Conservation (phyloP, 2,797 vertebrate genomes). For the Corythornis leucogaster region DNA sequence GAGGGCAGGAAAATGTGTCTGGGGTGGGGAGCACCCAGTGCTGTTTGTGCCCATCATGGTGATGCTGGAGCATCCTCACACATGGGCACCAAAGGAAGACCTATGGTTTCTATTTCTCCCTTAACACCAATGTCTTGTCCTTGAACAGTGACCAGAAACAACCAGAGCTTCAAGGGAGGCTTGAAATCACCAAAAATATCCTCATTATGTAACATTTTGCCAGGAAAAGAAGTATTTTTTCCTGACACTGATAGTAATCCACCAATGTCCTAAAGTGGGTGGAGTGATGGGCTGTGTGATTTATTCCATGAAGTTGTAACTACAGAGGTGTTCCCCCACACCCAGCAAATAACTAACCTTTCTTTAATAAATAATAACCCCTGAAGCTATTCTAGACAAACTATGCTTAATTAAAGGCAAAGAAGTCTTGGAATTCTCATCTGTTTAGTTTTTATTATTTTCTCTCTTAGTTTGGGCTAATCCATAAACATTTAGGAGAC, state of each 20-base stretch:
- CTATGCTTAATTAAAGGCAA: conserved; percentile 45
- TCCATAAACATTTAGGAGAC: neutral
- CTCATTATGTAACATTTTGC: neutral
- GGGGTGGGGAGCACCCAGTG: fast-evolving
- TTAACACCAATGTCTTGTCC: neutral
- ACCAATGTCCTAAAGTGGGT: neutral
- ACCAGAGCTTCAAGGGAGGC: neutral
- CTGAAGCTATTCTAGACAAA: conserved; percentile 23
- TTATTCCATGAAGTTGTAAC: neutral
- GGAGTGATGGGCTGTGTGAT: conserved; percentile 7
- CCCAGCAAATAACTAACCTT: conserved; percentile 38
- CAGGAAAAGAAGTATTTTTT: neutral
- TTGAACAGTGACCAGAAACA: neutral
- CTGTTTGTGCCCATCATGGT: fast-evolving
- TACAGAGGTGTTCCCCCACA: neutral
- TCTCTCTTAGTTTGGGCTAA: neutral
- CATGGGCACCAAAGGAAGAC: neutral
- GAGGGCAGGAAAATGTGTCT: neutral
- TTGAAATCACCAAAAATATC: neutral
- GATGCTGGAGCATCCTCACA: neutral
- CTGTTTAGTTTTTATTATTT: neutral
- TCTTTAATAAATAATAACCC: conserved; percentile 64
- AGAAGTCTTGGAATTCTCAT: neutral
- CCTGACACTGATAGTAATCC: neutral
- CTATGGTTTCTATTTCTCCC: fast-evolving